Conservation (phyloP, 2,888 invertebrate species). For the Torymus tubicola region DNA sequence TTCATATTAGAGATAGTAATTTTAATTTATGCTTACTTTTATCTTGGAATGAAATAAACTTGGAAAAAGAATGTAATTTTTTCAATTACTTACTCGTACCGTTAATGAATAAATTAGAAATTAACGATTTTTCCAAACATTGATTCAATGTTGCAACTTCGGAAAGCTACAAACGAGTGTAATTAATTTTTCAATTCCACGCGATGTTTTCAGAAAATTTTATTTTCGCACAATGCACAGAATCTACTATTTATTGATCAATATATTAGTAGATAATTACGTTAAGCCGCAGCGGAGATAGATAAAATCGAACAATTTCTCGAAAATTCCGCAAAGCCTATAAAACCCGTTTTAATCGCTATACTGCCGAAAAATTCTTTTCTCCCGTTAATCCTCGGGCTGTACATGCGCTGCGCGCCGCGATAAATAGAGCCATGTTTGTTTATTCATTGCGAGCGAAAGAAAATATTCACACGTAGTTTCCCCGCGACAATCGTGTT, state of each 20-base stretch:
- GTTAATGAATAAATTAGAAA: too few species aligned
- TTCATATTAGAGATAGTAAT: too few species aligned
- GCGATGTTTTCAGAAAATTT: too few species aligned
- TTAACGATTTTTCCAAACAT: too few species aligned
- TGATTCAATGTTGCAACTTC: too few species aligned
- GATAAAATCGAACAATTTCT: constrained; percentile 46
- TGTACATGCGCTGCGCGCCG: not conserved
- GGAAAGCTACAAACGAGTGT: too few species aligned
- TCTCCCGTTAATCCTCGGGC: constrained; percentile 24
- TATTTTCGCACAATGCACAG: too few species aligned
- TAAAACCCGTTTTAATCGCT: constrained; percentile 38
- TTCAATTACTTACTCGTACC: too few species aligned
- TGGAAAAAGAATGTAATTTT: too few species aligned
- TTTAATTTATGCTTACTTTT: too few species aligned
- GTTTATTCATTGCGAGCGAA: constrained; percentile 17
- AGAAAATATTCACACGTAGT: constrained; percentile 20
- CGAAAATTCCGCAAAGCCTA: constrained; percentile 32
- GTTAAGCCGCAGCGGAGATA: not conserved
- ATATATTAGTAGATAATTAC: constrained; percentile 13
- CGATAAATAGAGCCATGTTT: constrained; percentile 27
- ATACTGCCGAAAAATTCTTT: constrained; percentile 41
- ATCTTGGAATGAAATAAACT: too few species aligned
- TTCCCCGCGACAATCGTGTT: constrained; percentile 13
- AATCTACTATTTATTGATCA: constrained; percentile 19
- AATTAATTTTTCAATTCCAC: too few species aligned